Evolutionary conservation across 30 jellyfish, hydroid and myxozoan genomes (phyloP).

Genomic region (Pseudorhiza aurosa): DNA sequence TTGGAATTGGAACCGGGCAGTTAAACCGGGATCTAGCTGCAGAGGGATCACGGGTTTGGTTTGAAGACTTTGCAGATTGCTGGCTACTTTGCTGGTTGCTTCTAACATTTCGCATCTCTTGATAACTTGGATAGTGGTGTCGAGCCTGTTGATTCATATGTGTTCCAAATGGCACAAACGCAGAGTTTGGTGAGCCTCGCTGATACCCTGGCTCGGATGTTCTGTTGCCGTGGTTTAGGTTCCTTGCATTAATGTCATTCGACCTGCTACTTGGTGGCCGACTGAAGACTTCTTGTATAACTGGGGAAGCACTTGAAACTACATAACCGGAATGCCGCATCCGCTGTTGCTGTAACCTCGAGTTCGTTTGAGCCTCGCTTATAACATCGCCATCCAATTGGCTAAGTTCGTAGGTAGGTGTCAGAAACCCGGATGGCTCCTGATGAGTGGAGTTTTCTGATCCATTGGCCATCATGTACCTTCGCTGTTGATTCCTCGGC

Average conservation of each 20-base stretch:
- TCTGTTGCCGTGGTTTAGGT: not conserved
- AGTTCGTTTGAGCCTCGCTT: not conserved
- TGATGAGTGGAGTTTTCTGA: not conserved
- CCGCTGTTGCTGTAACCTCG: slow-evolving; percentile 5
- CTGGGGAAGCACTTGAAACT: slow-evolving; percentile 41
- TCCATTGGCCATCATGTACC: slow-evolving; percentile 18
- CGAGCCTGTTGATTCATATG: slow-evolving; percentile 27
- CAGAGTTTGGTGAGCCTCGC: slow-evolving; percentile 34
- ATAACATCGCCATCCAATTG: not conserved
- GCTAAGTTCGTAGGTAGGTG: slow-evolving; percentile 23
- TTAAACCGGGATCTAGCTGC: slow-evolving; percentile 15
- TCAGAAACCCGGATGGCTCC: slow-evolving; percentile 6
- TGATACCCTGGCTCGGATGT: slow-evolving; percentile 19
- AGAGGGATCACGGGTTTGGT: slow-evolving; percentile 14
- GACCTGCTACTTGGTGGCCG: slow-evolving; percentile 34
- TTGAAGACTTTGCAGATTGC: not conserved
- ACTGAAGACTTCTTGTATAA: slow-evolving; percentile 40
- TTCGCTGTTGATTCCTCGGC: slow-evolving; percentile 45
- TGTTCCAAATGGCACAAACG: slow-evolving; percentile 41
- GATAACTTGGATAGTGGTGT: slow-evolving; percentile 46
- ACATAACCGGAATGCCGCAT: not conserved
- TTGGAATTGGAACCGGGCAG: slow-evolving; percentile 67
- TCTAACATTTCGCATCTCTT: slow-evolving; percentile 29
- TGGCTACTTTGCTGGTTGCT: slow-evolving; percentile 13
- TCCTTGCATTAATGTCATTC: slow-evolving; percentile 14